Percentiles rank a stretch among this genome's conserved stretches.
Evolutionary conservation across 2,113 vertebrate species (phyloP).

Genomic region (Embiotoca jacksoni): DNA sequence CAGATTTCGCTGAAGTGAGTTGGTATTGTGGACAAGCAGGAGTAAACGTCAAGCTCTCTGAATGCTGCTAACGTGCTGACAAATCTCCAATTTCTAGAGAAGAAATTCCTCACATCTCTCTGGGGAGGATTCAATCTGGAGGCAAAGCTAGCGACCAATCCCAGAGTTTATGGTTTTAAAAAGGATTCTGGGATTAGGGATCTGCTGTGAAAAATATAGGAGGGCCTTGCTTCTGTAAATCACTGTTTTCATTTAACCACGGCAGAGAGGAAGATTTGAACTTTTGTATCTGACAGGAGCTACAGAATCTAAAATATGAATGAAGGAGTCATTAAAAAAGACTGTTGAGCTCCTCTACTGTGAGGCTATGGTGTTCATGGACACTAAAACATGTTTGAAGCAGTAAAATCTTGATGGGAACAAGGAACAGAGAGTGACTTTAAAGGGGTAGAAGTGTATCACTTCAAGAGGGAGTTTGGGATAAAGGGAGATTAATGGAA

Average conservation of each 20-base stretch:
- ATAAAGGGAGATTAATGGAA: neutral
- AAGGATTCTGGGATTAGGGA: neutral
- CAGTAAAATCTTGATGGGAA: neutral
- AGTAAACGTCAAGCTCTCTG: neutral
- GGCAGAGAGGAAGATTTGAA: neutral
- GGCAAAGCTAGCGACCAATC: neutral
- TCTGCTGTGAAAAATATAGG: neutral
- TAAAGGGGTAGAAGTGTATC: neutral
- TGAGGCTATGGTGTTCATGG: neutral
- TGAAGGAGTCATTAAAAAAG: neutral
- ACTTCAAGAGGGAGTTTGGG: neutral
- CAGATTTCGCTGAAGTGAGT: neutral
- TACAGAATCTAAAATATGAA: neutral
- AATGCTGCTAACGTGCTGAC: neutral
- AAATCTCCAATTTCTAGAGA: neutral
- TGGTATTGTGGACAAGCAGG: neutral
- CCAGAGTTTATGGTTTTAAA: slow-evolving; percentile 11
- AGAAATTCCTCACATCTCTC: slow-evolving; percentile 1
- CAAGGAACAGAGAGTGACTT: neutral
- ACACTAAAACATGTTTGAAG: neutral
- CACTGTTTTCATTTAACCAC: neutral
- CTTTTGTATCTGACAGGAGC: neutral
- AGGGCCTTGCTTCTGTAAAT: neutral
- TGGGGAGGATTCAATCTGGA: neutral
- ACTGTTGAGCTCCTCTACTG: neutral